Conservation (phyloP, 2,113 vertebrate genomes). For the Ursus arctos region DNA sequence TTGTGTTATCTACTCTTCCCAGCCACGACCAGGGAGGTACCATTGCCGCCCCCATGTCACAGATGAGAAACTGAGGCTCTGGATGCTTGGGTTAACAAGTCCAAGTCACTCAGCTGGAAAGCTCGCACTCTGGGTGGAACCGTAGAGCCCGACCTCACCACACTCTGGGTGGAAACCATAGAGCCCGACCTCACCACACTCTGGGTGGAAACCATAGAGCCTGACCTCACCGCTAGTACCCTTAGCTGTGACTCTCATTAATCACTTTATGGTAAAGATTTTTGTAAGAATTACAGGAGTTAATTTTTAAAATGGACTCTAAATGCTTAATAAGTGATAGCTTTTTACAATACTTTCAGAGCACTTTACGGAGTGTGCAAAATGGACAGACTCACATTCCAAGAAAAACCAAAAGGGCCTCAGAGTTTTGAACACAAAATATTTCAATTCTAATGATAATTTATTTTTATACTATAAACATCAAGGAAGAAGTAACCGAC, state of each 20-base stretch:
- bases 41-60: background rate
- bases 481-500: background rate
- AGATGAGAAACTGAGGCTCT: constrained; percentile 15
- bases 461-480: background rate
- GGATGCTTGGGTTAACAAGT: background rate
- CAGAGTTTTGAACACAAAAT: background rate
- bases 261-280: background rate
- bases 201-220: background rate
- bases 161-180: background rate
- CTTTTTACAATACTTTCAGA: background rate
- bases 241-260: background rate
- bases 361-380: background rate
- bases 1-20: background rate
- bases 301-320: background rate
- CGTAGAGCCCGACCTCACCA: background rate
- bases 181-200: background rate
- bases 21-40: background rate
- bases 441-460: background rate
- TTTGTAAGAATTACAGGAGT: background rate
- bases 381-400: background rate
- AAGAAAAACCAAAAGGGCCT: background rate
- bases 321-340: background rate
- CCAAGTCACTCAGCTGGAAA: background rate
- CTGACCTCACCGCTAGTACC: background rate
- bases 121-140: background rate